Base-by-base conservation (phyloP, 2,797 vertebrate species). In the Lepus townsendii region DNA sequence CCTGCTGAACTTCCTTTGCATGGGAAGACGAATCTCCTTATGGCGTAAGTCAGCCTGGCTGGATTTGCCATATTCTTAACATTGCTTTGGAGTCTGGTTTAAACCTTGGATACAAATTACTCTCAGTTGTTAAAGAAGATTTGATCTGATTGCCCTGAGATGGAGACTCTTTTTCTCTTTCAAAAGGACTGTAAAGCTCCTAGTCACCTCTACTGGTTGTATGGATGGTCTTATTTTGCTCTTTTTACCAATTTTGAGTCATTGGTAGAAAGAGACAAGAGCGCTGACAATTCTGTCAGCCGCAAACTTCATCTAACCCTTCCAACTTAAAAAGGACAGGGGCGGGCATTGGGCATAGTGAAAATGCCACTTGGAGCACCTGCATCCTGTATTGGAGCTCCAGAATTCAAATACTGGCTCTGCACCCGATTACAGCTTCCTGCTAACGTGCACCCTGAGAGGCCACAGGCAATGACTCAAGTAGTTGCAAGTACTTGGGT, bases 11-110 rank as follows among this genome's bases (percentile, higher is more conserved):
- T 47, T 65, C 60, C 12, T 88, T 83, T 78, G 27, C 11, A 13
- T 30, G 22, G 72, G 68, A 60, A 71, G 75, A 69, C 65, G 91
- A 54, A 82, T 71, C 62, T 24, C 62, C 60, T 60, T 68, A 60
- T 35, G 62, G 10, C 32, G 75, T 84, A 92, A 82, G 17, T 17
- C 72, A 80, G 42, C 65, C 54, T 88, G 32, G 14, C 17, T 93
- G 16, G 68, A 73, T 84, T 47, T 65, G 30, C 27, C 57, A 47
- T 73, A 66, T 30, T 84, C 54, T 60, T 75, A 50, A 87, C 94
- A 77, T 52, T 71, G 42, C 52, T 85, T 95, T 93, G 50, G 78
- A 76, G n/a, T 83, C 32, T 88, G 71, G 22, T 68, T 93, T 93
- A 65, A 24, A 86, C 35, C 32, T 47, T 72, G 24, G 35, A 50